phyloP scores from a whole-genome alignment of 2,113 vertebrate genomes.

The Nibea coibor region DNA sequence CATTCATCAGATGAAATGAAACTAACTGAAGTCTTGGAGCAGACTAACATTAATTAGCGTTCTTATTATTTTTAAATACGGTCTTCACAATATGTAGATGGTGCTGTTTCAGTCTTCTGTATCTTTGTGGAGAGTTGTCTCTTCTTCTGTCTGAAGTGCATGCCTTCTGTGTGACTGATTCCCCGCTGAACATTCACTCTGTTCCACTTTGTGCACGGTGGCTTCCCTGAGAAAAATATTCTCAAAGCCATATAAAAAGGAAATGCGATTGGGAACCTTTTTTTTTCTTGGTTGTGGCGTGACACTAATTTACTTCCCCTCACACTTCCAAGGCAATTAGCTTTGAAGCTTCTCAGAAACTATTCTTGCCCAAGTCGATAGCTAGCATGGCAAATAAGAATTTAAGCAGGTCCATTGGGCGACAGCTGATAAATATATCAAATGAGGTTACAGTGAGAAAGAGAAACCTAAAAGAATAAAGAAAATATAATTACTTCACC shows the following conservation, averaged over 20 bases:
- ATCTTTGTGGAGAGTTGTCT: slow-evolving; percentile 58
- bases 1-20: slow-evolving; percentile 45
- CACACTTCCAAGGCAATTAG: slow-evolving; percentile 87
- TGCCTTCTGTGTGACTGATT: slow-evolving; percentile 70
- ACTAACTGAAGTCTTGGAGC: slow-evolving; percentile 33
- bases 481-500: slow-evolving; percentile 72
- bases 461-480: slow-evolving; percentile 72
- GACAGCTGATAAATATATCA: slow-evolving; percentile 83
- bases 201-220: slow-evolving; percentile 72
- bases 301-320: slow-evolving; percentile 86
- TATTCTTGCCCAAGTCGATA: slow-evolving; percentile 82
- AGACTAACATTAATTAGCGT: slow-evolving; percentile 53
- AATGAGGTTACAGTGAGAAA: slow-evolving; percentile 75
- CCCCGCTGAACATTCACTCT: slow-evolving; percentile 72
- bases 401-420: slow-evolving; percentile 82
- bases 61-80: slow-evolving; percentile 67
- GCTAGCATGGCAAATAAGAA: slow-evolving; percentile 82
- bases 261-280: slow-evolving; percentile 81
- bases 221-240: slow-evolving; percentile 73
- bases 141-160: slow-evolving; percentile 59
- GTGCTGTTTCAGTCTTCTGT: slow-evolving; percentile 54
- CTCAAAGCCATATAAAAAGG: slow-evolving; percentile 77
- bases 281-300: slow-evolving; percentile 77
- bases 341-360: slow-evolving; percentile 86
- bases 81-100: slow-evolving; percentile 64